Evolutionary conservation across 2,888 invertebrate species (phyloP), one percentile per base, ranked within the genome.

Genomic region (Ptychoptera albimana): DNA sequence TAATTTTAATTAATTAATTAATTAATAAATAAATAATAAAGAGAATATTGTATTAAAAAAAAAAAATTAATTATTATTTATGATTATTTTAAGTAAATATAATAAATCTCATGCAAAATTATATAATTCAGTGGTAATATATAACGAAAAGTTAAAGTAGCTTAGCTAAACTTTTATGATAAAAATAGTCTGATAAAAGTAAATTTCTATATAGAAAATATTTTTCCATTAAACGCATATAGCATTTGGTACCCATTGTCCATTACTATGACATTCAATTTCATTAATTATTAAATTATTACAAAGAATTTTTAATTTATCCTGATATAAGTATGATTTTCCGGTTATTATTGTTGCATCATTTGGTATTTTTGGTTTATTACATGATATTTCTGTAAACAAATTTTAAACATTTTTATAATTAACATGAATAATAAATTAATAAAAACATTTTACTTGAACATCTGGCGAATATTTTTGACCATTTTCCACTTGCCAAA

Each of bases 401-500:
- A 41, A 44, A 41, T 29, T 8, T 43, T 29, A n/a, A 41, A 14
- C 9, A 14, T 12, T 29, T 37, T 9, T 31, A 37, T 15, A 37
- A 42, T 40, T 31, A 16, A 41, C 16, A 31, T 30, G 11, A 31
- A 38, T 37, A 23, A 16, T 32, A 13, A 16, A 39, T 11, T 14
- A 32, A 36, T 39, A 9, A 12, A 15, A 36, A 12, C 23, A 45
- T 57, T 65, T 59, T 58, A 72, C 72, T 68, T 37, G 60, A 58
- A 53, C 74, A 74, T 58, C 62, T 67, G 37, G 68, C 70, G 45
- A 61, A 57, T 42, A 70, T 55, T 52, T 60, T 63, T 1, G 69
- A 66, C 74, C 74, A 74, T 49, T 57, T 64, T 13, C 71, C 70
- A 49, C 58, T 65, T 2, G 61, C 56, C 36, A 66, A 56, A 54